Base-by-base conservation (phyloP, 2,797 vertebrate species). In the Crax fasciolata region DNA sequence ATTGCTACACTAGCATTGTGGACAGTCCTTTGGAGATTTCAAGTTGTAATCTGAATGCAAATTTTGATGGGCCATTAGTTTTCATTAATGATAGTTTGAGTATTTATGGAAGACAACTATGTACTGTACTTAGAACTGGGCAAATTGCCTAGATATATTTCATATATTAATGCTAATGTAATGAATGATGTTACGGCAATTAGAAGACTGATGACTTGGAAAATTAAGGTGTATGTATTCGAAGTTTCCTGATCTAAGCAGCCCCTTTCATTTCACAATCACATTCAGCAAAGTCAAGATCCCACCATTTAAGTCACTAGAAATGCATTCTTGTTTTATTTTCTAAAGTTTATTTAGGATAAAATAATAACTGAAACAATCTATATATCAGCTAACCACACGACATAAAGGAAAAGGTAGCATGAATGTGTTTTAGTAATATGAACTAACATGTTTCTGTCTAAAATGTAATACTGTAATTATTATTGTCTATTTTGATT, bases 41-140 rank as follows among this genome's bases (percentile, higher is more conserved):
- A 86, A 49, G 58, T 66, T 89, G 94, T 61, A 92, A 73, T 95
- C 91, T 17, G 86, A 98, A 97, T 96, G 95, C 87, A 97, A 95
- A 97, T 97, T 96, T 94, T 94, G 97, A 98, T 97, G 97, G 98
- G 94, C 93, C 97, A 98, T 98, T 98, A 98, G 96, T 98, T 98
- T 97, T 97, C 96, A 98, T 98, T 98, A 98, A 98, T 97, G 94
- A 86, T 96, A 72, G 94, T 93, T 95, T 90, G 93, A 97, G 96
- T 98, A 98, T 98, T 98, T 98, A 97, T 93, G 94, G 92, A 97
- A 97, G 98, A 98, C 98, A 98, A 97, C 98, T 97, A 95, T 97
- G 96, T 85, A 97, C 97, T 98, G 92, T 97, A 97, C 97, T 98
- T 97, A 97, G 95, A 90, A 76, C 88, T 76, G 95, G 98, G 98